Conservation (phyloP, 2,888 invertebrate genomes). For the Carterocephalus palaemon region DNA sequence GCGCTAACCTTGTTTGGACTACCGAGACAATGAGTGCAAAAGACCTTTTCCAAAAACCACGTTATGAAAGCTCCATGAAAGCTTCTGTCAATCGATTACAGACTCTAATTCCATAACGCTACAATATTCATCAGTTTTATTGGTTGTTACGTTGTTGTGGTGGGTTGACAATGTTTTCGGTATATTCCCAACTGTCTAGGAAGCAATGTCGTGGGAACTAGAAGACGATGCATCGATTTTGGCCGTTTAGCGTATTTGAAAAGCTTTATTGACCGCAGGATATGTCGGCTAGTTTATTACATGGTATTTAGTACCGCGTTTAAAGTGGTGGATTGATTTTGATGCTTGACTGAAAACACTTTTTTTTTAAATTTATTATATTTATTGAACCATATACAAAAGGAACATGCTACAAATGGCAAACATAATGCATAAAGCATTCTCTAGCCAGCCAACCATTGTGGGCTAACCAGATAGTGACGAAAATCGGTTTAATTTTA, state of each 20-base stretch:
- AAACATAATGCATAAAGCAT: no score
- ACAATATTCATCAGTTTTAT: slow-evolving; percentile 17
- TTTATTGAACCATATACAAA: no score
- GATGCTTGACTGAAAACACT: no score
- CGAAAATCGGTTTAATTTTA: no score
- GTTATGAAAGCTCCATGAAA: slow-evolving; percentile 19
- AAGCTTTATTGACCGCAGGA: slow-evolving; percentile 59
- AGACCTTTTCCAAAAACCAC: slow-evolving; percentile 40
- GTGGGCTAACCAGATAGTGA: no score
- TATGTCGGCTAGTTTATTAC: slow-evolving; percentile 65
- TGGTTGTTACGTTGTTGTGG: slow-evolving; percentile 24
- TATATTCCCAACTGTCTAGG: slow-evolving; percentile 57
- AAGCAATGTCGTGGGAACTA: slow-evolving; percentile 62
- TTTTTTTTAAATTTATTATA: no score
- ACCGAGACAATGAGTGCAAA: slow-evolving; percentile 36
- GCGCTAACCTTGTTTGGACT: slow-evolving; percentile 58
- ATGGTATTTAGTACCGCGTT: slow-evolving; percentile 55
- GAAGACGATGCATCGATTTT: slow-evolving; percentile 35
- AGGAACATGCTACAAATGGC: no score
- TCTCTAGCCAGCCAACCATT: no score
- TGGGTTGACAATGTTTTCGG: slow-evolving; percentile 52
- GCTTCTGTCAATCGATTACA: slow-evolving; percentile 22
- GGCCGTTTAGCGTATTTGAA: slow-evolving; percentile 44
- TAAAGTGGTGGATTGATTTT: slow-evolving; percentile 33
- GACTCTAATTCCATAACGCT: slow-evolving; percentile 27